These are phyloP conservation scores for Crenichthys baileyi DNA, from an alignment of 2,797 vertebrate species.

Conservation along the genomic window DNA sequence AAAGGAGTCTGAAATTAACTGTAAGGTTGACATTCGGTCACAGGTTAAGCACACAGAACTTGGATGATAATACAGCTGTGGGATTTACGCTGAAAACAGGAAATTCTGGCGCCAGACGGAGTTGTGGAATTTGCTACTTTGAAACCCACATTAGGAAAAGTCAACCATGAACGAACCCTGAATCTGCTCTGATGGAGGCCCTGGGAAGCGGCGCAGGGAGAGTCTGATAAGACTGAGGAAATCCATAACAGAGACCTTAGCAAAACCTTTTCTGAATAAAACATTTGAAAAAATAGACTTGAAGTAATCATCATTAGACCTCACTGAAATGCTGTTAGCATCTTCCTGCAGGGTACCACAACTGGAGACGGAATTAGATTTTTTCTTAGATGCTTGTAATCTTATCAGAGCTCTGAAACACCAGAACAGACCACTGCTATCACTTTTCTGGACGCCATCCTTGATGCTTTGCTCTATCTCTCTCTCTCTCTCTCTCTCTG, in stretches of 20 bases:
- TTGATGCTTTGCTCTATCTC: conserved; percentile 9
- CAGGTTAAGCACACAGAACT: conserved; percentile 55
- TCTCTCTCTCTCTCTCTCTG: conserved; percentile 7
- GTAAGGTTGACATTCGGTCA: conserved; percentile 47
- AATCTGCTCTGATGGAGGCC: conserved; percentile 26
- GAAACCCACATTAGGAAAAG: conserved; percentile 58
- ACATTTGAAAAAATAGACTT: neutral
- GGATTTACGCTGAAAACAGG: conserved; percentile 76
- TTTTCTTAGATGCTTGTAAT: conserved; percentile 17
- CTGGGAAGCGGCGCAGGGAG: conserved; percentile 9
- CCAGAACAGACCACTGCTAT: conserved; percentile 27
- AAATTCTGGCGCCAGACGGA: conserved; percentile 72
- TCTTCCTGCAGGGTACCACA: neutral
- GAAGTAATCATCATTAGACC: neutral
- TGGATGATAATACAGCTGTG: conserved; percentile 48
- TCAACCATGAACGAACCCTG: conserved; percentile 43
- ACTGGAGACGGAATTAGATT: neutral
- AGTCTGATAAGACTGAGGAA: conserved; percentile 51
- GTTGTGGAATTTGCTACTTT: conserved; percentile 62
- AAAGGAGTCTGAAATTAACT: conserved; percentile 25
- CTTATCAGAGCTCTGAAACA: conserved; percentile 9
- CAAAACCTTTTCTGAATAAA: conserved; percentile 15
- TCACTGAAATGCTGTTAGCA: conserved; percentile 16
- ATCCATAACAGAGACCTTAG: conserved; percentile 12
- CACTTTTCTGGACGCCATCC: conserved; percentile 16